Base-by-base conservation (phyloP, 2,797 vertebrate species). In the Malurus leucopterus region DNA sequence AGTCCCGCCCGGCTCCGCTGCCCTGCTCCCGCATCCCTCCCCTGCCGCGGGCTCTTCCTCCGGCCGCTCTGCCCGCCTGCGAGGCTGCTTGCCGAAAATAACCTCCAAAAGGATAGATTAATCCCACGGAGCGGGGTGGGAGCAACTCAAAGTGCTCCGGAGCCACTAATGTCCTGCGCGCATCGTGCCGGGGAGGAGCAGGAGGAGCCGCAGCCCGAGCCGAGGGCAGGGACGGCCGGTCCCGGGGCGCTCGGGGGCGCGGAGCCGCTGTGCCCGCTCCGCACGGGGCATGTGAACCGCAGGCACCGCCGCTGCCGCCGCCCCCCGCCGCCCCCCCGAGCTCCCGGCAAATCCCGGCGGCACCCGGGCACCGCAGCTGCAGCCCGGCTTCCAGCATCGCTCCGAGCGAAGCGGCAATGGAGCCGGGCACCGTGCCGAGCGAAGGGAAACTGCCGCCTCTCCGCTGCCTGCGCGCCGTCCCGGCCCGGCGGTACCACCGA, bases 31-130 rank as follows among this genome's bases (percentile, higher is more conserved):
- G 54, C 91, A 82, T 46, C 13, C 41, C 93, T 62, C 75, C 78
- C 11, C 78, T 3, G 77, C 77, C 11, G 61, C 70, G 64, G 71
- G 62, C 63, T 88, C 78, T 75, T 55, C 84, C 87, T 68, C 53
- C 46, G 77, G 63, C 82, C 73, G 77, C 34, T 46, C 65, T 27
- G 47, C 84, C 84, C 63, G 83, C 54, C 38, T 41, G 76, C 73
- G 27, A 44, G 77, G 90, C 93, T 58, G 80, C 43, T 7, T 55
- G 88, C 91, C 51, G 71, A 91, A 86, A 95, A 95, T 88, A 91
- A 87, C 85, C 88, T 65, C 86, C 32, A 5, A 70, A 84, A 59
- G 23, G 76, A 59, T 9, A 65, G 88, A 34, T 53, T n/a, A 82
- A 82, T 88, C 85, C 79, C 84, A 47, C 40, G 59, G 86, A 73